Evolutionary conservation across 2,888 invertebrate species (phyloP), one percentile per base, ranked within the genome.

Genomic region (Exocentrus adspersus): DNA sequence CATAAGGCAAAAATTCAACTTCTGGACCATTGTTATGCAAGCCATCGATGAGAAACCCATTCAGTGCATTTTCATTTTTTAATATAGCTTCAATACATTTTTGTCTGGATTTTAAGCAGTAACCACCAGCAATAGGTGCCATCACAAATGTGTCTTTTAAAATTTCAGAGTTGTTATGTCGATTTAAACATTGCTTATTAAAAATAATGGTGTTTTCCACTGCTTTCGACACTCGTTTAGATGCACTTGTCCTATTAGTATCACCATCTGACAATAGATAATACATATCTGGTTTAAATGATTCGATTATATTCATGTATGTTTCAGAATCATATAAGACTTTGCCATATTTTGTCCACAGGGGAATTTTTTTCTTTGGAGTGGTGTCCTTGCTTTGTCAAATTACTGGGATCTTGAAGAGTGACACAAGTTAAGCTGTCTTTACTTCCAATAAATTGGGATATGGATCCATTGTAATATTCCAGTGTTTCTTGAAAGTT

Each of bases 341-440:
- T 81, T 92, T 92, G 42, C 96, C 97, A 68, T 87, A 86, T 75
- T 89, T 88, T 0, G 92, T 89, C 90, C 93, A 96, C 12, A 96
- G 76, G 0, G 95, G 91, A 7, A 93, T 85, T 53, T 87, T n/a
- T 86, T 62, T 88, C 84, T 53, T 87, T 87, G 70, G 90, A 88
- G 80, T 94, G 92, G 78, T 89, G 90, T 0, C 94, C 93, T 5
- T 85, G 72, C n/a, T 88, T 89, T 2, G 89, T 87, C 16, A 82
- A 75, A 73, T 87, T 87, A 64, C 89, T 88, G 0, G 92, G 87
- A 83, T 94, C 94, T 78, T 92, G 90, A 14, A 91, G 80, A 10
- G 89, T 87, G 28, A 86, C 62, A 61, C 85, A 79, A 66, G 84
- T 85, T 75, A 87, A 68, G 79, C 83, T 73, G 78, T 81, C 83